phyloP scores from a whole-genome alignment of 2,797 vertebrate genomes.

The Cottoperca gobio region DNA sequence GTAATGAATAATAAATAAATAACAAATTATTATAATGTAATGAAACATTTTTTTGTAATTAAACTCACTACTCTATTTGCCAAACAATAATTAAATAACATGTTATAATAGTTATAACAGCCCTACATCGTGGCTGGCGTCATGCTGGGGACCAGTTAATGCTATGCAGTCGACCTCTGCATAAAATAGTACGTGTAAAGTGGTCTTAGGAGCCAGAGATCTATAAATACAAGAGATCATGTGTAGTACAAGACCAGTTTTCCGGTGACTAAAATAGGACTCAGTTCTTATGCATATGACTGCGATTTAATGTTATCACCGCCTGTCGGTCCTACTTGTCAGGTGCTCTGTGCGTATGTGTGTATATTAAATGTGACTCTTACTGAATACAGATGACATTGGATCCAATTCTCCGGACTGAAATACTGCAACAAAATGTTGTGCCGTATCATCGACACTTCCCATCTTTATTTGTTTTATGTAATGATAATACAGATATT shows the following conservation, averaged over 20 bases:
- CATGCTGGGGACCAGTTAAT: too few species aligned
- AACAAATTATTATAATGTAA: too few species aligned
- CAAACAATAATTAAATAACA: too few species aligned
- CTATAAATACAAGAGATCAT: slow-evolving; percentile 49
- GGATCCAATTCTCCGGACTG: not conserved
- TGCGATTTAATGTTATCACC: slow-evolving; percentile 59
- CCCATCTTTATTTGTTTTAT: not conserved
- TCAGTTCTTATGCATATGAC: slow-evolving; percentile 32
- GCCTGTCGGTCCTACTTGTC: slow-evolving; percentile 57
- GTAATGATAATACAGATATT: not conserved
- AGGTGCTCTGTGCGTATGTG: slow-evolving; percentile 44
- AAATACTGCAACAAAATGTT: slow-evolving; percentile 2
- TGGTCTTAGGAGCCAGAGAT: slow-evolving; percentile 6
- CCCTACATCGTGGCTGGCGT: too few species aligned
- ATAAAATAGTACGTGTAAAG: slow-evolving; percentile 26
- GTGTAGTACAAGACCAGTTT: slow-evolving; percentile 41
- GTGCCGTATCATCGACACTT: not conserved
- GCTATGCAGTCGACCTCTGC: not conserved
- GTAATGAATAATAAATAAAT: too few species aligned
- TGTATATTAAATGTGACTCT: slow-evolving; percentile 29
- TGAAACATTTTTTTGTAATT: too few species aligned
- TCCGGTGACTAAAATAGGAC: slow-evolving; percentile 46
- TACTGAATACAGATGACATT: slow-evolving; percentile 40
- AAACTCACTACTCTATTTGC: too few species aligned
- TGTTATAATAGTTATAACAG: too few species aligned